Percentiles rank a stretch among this genome's conserved stretches.
These are phyloP conservation scores for Brienomyrus longianalis DNA, from an alignment of 2,113 vertebrate species.

Conservation along the genomic window DNA sequence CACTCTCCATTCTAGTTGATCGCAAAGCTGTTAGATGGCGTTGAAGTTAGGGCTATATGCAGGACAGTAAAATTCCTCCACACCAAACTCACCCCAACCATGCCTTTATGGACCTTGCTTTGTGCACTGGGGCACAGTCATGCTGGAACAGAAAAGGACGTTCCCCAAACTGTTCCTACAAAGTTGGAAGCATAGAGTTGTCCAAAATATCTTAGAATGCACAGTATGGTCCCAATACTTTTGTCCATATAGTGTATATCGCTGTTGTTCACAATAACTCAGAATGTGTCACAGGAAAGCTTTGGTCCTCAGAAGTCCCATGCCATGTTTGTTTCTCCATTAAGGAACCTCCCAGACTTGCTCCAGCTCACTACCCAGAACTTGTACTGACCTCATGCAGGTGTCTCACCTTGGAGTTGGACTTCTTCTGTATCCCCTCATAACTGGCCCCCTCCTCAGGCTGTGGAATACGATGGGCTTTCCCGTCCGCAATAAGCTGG, in stretches of 20 bases:
- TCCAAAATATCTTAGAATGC: neutral
- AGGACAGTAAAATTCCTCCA: neutral
- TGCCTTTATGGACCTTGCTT: neutral
- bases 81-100: neutral
- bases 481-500: conserved; percentile 85
- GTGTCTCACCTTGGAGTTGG: conserved; percentile 75
- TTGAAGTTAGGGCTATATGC: neutral
- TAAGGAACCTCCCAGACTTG: neutral
- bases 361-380: neutral
- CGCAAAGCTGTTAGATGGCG: neutral
- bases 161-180: neutral
- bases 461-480: conserved; percentile 77
- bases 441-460: conserved; percentile 84
- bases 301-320: neutral
- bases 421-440: conserved; percentile 93
- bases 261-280: neutral
- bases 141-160: neutral
- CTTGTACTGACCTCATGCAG: neutral
- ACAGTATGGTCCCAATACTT: neutral
- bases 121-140: neutral
- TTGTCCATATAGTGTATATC: neutral
- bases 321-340: neutral
- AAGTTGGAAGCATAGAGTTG: neutral
- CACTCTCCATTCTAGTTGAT: neutral
- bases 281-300: neutral